Conservation (phyloP, 1,140 invertebrate species). For the Ladona fulva region DNA sequence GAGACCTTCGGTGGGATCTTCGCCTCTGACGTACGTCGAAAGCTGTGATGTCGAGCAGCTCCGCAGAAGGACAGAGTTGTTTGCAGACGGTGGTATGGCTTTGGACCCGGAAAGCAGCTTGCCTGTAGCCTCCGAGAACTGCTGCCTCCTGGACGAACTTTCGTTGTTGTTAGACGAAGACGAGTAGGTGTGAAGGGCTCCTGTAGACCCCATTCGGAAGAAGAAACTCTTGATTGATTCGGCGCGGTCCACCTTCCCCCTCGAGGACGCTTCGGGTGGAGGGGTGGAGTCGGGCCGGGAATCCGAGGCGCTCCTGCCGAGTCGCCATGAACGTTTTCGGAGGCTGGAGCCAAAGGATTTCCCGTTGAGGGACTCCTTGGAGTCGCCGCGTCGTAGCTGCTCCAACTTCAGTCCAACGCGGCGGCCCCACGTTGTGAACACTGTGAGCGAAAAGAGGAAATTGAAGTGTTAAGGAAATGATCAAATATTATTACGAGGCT, state of each 20-base stretch:
- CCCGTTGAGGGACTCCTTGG: slow-evolving; percentile 40
- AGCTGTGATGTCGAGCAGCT: slow-evolving; percentile 67
- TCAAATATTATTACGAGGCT: too few relatives aligned
- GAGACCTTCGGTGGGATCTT: slow-evolving; percentile 66
- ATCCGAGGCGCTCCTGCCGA: slow-evolving; percentile 40
- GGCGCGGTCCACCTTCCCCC: slow-evolving; percentile 27
- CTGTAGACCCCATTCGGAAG: slow-evolving; percentile 62
- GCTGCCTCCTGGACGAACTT: neutral
- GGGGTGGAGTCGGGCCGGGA: slow-evolving; percentile 26
- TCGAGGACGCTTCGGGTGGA: neutral
- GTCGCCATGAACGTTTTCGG: slow-evolving; percentile 33
- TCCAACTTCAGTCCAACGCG: slow-evolving; percentile 70
- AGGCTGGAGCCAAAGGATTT: slow-evolving; percentile 27
- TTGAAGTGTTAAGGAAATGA: neutral
- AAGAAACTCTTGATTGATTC: slow-evolving; percentile 59
- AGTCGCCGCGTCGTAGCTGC: slow-evolving; percentile 55
- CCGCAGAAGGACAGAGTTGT: slow-evolving; percentile 45
- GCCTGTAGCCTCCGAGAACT: neutral
- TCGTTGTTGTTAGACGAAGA: slow-evolving; percentile 28
- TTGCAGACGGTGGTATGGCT: neutral
- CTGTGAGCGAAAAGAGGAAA: slow-evolving; percentile 36
- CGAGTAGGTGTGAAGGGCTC: slow-evolving; percentile 53
- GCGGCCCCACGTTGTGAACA: slow-evolving; percentile 66
- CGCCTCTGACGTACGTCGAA: slow-evolving; percentile 57
- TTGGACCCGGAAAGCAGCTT: neutral